Percentiles rank a stretch among this genome's conserved stretches.
Conservation (phyloP, 1,140 invertebrate genomes). For the Adoxophyes honmai region DNA sequence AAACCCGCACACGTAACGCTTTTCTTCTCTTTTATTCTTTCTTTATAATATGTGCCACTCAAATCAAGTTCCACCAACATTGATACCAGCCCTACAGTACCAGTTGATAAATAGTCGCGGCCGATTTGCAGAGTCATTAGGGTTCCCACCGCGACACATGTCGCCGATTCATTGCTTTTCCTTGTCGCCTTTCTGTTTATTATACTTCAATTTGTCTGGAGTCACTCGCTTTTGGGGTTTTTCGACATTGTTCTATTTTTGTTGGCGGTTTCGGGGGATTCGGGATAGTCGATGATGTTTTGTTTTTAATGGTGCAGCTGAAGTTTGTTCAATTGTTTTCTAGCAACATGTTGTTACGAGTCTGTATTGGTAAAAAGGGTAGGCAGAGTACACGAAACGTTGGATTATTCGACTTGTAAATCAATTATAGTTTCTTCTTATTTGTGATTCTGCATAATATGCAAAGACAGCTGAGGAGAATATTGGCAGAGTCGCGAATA, state of each 20-base stretch:
- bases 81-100: background rate
- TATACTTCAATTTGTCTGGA: slow-evolving; percentile 13
- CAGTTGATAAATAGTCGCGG: slow-evolving; percentile 12
- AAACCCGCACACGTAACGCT: background rate
- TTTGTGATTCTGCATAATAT: no score
- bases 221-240: slow-evolving; percentile 11
- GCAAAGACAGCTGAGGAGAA: no score
- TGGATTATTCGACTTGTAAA: no score
- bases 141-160: slow-evolving; percentile 9
- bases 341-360: no score
- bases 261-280: background rate
- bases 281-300: background rate
- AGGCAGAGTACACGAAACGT: no score
- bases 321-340: no score
- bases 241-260: background rate
- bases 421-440: no score
- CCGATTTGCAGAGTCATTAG: slow-evolving; percentile 9
- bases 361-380: no score
- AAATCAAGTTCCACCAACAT: background rate
- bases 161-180: slow-evolving; percentile 7
- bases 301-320: no score
- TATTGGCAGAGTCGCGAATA: no score
- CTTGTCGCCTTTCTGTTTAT: slow-evolving; percentile 11
- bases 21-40: no score
- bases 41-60: no score